Evolutionary conservation across 2,888 invertebrate species (phyloP).

Genomic region (Leptodirus hochenwartii): DNA sequence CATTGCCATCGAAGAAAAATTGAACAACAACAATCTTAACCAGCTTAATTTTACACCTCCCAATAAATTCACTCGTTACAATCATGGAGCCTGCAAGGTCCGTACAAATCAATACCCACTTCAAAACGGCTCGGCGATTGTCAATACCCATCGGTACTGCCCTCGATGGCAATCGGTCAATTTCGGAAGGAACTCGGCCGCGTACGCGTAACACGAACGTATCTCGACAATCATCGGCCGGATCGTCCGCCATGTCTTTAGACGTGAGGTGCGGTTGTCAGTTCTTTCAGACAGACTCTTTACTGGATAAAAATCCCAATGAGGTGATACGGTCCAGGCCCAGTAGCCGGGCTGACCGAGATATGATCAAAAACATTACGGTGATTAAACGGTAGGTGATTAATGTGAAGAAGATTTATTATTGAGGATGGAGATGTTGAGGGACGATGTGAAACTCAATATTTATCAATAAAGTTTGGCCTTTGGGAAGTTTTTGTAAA

Average conservation of each 20-base stretch:
- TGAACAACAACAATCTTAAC: too few relatives aligned
- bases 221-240: constrained; percentile 52
- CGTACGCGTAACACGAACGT: constrained; percentile 41
- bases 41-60: too few relatives aligned
- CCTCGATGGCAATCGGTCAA: constrained; percentile 9
- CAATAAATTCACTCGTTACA: constrained; percentile 2
- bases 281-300: constrained; percentile 63
- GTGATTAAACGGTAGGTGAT: too few relatives aligned
- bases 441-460: too few relatives aligned
- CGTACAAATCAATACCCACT: constrained; percentile 12
- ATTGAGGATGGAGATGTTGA: too few relatives aligned
- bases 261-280: constrained; percentile 77
- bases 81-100: constrained; percentile 13
- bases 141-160: constrained; percentile 9
- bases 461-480: too few relatives aligned
- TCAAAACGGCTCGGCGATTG: constrained; percentile 10
- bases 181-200: constrained; percentile 43
- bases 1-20: too few relatives aligned
- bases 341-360: constrained; percentile 15
- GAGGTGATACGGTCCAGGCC: constrained; percentile 37
- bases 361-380: too few relatives aligned
- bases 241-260: constrained; percentile 36
- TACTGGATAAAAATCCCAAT: constrained; percentile 68
- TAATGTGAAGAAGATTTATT: too few relatives aligned
- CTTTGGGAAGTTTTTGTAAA: too few relatives aligned